Conservation (phyloP, 2,888 invertebrate species). For the Acleris cristana region DNA sequence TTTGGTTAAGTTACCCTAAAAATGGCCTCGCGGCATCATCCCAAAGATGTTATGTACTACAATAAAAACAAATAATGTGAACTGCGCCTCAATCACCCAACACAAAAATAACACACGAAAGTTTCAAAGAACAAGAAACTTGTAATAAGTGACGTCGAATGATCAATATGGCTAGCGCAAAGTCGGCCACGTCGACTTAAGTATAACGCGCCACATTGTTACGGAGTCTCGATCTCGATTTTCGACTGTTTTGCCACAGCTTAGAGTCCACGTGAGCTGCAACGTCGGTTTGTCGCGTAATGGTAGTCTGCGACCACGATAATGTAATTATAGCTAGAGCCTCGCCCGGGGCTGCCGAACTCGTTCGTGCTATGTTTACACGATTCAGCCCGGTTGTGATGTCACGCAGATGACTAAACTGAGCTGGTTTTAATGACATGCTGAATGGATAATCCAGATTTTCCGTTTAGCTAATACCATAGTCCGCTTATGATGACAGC, state of each 20-base stretch:
- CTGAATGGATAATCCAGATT: constrained; percentile 8
- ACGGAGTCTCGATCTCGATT: constrained; percentile 24
- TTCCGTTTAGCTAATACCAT: not conserved
- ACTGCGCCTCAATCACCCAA: not conserved
- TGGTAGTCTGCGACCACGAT: constrained; percentile 48
- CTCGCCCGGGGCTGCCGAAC: constrained; percentile 56
- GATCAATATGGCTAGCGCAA: constrained; percentile 66
- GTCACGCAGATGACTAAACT: constrained; percentile 21
- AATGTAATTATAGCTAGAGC: constrained; percentile 68
- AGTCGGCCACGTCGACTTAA: constrained; percentile 47
- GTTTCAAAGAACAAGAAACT: constrained; percentile 49
- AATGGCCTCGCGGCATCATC: no score
- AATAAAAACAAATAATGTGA: constrained; percentile 1
- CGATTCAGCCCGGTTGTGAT: constrained; percentile 14
- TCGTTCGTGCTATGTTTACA: constrained; percentile 47
- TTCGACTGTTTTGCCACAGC: constrained; percentile 3
- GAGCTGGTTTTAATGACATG: constrained; percentile 17
- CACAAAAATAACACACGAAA: constrained; percentile 27
- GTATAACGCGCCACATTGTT: constrained; percentile 16
- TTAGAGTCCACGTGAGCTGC: constrained; percentile 16
- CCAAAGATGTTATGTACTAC: no score
- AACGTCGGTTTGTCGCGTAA: constrained; percentile 6
- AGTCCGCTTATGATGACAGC: not conserved
- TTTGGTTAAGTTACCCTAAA: no score
- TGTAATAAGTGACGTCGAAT: constrained; percentile 68